Evolutionary conservation across 2,113 vertebrate genomes (phyloP).

Genomic region (Chloropsis hardwickii): DNA sequence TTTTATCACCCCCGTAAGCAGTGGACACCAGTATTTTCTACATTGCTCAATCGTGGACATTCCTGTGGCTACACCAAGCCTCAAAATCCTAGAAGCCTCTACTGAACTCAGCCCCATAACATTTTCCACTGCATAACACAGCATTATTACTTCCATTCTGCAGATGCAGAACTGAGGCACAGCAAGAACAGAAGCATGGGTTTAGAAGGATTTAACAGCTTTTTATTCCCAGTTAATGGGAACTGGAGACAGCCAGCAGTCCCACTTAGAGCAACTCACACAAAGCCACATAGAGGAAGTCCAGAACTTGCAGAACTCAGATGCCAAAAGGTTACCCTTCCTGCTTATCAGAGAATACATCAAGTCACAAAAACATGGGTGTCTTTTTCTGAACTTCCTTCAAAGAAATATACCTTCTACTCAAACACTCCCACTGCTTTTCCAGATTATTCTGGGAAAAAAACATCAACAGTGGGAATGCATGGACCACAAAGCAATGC

Average conservation of each 20-base stretch:
- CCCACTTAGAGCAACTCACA: background rate
- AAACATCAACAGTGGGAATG: background rate
- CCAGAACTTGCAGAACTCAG: background rate
- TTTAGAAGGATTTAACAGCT: background rate
- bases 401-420: background rate
- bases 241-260: background rate
- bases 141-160: background rate
- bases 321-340: background rate
- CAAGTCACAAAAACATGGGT: background rate
- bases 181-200: background rate
- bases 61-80: background rate
- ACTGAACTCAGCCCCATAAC: background rate
- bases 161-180: background rate
- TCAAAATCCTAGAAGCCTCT: background rate
- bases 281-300: background rate
- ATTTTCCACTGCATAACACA: background rate
- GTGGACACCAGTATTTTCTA: background rate
- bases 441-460: background rate
- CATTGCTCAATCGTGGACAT: rapidly evolving
- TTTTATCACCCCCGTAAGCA: background rate
- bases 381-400: background rate
- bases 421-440: background rate
- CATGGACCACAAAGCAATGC: background rate
- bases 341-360: background rate
- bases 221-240: background rate